Percentiles rank a stretch among this genome's conserved stretches.
Evolutionary conservation across 2,113 vertebrate species (phyloP).

Genomic region (Neolamprologus falcicula): DNA sequence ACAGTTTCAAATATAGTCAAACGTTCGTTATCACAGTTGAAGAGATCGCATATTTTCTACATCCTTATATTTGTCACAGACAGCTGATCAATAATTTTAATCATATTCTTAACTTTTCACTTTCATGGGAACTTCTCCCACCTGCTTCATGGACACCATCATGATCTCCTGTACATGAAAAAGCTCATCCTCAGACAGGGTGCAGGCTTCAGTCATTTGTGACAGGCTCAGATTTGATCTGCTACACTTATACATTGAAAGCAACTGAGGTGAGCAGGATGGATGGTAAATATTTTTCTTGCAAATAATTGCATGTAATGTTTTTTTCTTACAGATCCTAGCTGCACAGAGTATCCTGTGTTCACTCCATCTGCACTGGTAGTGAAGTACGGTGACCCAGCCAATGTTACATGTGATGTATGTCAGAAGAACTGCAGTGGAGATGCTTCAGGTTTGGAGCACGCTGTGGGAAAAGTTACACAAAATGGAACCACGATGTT

Average conservation of each 20-base stretch:
- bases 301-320: neutral
- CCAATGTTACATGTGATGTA: neutral
- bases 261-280: neutral
- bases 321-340: neutral
- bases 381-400: constrained; percentile 4
- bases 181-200: neutral
- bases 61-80: neutral
- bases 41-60: accelerated
- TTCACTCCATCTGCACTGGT: constrained; percentile 23
- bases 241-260: neutral
- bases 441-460: accelerated
- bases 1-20: neutral
- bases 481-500: accelerated
- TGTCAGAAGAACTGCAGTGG: neutral
- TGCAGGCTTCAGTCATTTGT: neutral
- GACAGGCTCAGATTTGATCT: accelerated
- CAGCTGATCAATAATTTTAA: accelerated
- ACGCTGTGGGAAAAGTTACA: accelerated
- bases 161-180: neutral
- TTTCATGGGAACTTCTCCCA: neutral
- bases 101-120: neutral
- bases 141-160: neutral
- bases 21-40: neutral
- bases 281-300: neutral
- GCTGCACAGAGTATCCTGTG: neutral